Evolutionary conservation across 2,888 invertebrate species (phyloP), one percentile per base, ranked within the genome.

Genomic region (Cynaeus angustus): DNA sequence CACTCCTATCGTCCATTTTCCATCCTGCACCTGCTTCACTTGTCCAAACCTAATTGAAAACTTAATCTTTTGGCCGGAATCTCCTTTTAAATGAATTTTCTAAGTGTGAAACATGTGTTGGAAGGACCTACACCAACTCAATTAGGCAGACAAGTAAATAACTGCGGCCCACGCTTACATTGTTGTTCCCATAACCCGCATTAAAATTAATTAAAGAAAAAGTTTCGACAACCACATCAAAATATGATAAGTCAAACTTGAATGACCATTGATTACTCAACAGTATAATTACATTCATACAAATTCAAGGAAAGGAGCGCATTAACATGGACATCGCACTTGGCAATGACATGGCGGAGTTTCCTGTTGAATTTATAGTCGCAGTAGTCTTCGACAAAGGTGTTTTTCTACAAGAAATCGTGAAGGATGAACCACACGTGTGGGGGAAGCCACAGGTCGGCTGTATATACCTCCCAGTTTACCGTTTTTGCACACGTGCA

Each of bases 311-410:
- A 74, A 69, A 71, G 70, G 59, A 56, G 48, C 65, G 58, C 72
- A 73, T 73, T 73, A 65, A 71, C 71, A 72, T 73, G 68, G 67
- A 52, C 66, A 69, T 67, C 70, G 67, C 72, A 69, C 66, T 72
- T 72, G 70, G 70, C 73, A 72, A 72, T 72, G 75, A 71, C 71
- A 66, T 61, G 70, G 55, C 52, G 68, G 55, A 66, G 66, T 68
- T 75, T 75, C 75, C 75, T 66, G 72, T 74, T 69, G 68, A 69
- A 66, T 73, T 65, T 55, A 72, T 45, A 65, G 48, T 59, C 33
- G 33, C 21, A 21, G 21, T 21, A 21, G 21, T 21, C 21, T 21
- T 21, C 21, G n/a, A 21, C 33, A 33, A 33, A 33, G 33, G 33
- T 33, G 33, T 21, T 21, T 21, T 21, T 21, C 21, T 4, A 21